Conservation (phyloP, 2,113 vertebrate genomes). For the Chunga burmeisteri region DNA sequence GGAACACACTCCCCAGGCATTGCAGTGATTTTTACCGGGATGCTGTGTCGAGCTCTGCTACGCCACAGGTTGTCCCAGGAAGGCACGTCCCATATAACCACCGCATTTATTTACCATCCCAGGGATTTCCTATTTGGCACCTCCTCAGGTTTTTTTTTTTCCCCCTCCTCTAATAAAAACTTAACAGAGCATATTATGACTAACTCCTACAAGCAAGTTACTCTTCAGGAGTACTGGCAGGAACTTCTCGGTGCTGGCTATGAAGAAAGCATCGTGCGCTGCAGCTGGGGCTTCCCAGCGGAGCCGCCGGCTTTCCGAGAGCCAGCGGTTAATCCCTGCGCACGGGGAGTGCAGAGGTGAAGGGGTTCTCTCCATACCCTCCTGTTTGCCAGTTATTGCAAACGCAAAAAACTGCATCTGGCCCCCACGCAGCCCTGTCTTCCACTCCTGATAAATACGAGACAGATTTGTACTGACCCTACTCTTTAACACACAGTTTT, state of each 20-base stretch:
- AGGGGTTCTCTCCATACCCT: background rate
- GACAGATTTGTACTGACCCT: background rate
- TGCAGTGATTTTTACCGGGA: background rate
- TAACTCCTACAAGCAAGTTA: background rate
- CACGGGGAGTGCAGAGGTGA: fast-evolving
- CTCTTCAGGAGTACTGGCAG: background rate
- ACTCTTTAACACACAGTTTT: background rate
- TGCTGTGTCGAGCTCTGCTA: background rate
- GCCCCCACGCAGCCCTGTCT: background rate
- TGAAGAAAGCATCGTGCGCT: fast-evolving
- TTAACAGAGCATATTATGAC: background rate
- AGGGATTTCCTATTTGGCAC: background rate
- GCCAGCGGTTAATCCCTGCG: background rate
- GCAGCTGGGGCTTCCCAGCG: background rate
- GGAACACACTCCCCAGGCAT: background rate
- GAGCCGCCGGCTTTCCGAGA: background rate
- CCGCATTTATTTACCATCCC: background rate
- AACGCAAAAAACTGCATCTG: background rate
- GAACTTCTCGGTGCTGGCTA: background rate
- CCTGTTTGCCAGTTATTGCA: background rate
- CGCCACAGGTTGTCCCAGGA: background rate
- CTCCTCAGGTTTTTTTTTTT: fast-evolving
- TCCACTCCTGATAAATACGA: fast-evolving
- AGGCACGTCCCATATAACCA: background rate
- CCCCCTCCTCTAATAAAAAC: background rate